A percentile compares a stretch with the other conserved stretches of the same genome.
Evolutionary conservation across 2,888 invertebrate genomes (phyloP).

Genomic region (Pelosia muscerda): DNA sequence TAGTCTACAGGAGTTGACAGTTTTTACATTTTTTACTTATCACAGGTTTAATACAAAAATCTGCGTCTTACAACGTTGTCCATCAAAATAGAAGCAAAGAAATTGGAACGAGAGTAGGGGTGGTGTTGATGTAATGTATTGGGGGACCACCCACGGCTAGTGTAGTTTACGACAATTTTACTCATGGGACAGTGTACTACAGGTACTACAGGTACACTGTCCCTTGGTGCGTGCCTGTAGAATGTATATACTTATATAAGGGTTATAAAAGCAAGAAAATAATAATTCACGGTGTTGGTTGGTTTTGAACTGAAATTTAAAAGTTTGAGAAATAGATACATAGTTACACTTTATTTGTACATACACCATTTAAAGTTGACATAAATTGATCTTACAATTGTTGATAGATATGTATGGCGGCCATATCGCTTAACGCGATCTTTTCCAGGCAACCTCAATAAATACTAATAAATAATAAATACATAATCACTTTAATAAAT

Average conservation of each 20-base stretch:
- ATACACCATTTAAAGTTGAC: too few species aligned
- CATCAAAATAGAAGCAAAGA: neutral
- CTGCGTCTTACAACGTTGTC: neutral
- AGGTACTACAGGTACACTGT: too few species aligned
- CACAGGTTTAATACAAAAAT: neutral
- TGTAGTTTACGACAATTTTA: slow-evolving; percentile 29
- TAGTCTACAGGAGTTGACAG: too few species aligned
- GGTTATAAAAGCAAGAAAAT: neutral
- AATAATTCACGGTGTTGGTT: neutral
- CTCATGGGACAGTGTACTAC: slow-evolving; percentile 14
- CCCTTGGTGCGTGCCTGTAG: slow-evolving; percentile 6
- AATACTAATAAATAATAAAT: too few species aligned
- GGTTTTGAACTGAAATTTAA: neutral
- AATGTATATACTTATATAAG: neutral
- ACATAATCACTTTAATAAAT: too few species aligned
- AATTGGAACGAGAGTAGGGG: slow-evolving; percentile 10
- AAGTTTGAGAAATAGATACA: too few species aligned
- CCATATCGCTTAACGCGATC: too few species aligned
- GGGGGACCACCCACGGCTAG: slow-evolving; percentile 12
- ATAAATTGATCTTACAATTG: too few species aligned
- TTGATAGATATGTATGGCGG: too few species aligned
- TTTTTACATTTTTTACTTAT: too few species aligned
- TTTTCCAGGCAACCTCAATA: too few species aligned
- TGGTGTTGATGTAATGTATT: slow-evolving; percentile 30
- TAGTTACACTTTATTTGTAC: too few species aligned